These are phyloP conservation scores for Scrobipalpa costella DNA, from an alignment of 2,888 invertebrate genomes.

Conservation along the genomic window DNA sequence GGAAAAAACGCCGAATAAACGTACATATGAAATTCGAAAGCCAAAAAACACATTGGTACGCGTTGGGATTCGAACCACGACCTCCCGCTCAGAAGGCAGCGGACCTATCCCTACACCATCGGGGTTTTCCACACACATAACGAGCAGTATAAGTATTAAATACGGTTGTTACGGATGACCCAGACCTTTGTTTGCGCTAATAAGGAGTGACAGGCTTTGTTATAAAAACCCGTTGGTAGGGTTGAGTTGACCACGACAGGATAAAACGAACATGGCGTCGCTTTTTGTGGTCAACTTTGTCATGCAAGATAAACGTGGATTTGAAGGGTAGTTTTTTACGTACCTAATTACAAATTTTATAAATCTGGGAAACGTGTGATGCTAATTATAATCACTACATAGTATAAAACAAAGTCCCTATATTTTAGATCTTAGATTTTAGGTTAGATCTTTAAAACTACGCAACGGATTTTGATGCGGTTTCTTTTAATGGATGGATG, in stretches of 20 bases:
- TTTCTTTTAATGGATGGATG: too few relatives aligned
- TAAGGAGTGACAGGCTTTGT: neutral
- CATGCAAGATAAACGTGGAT: neutral
- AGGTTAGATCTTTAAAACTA: too few relatives aligned
- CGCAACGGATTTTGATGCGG: too few relatives aligned
- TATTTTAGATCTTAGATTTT: too few relatives aligned
- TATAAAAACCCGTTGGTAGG: neutral
- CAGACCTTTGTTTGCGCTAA: neutral
- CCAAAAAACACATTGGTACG: too few relatives aligned
- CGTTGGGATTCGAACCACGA: too few relatives aligned
- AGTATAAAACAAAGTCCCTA: neutral
- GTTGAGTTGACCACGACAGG: neutral
- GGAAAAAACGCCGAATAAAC: too few relatives aligned
- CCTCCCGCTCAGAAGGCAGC: too few relatives aligned
- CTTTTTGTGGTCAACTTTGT: slow-evolving; percentile 7
- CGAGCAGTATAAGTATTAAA: neutral
- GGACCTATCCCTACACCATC: too few relatives aligned
- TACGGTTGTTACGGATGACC: neutral
- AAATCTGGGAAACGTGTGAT: neutral
- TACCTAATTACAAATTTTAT: neutral
- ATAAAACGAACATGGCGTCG: slow-evolving; percentile 1
- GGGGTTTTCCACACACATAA: too few relatives aligned
- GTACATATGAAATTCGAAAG: too few relatives aligned
- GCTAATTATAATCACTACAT: too few relatives aligned
- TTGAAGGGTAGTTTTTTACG: neutral